Base-by-base conservation (phyloP, 1,140 invertebrate genomes). In the Lepidotrigona ventralis region DNA sequence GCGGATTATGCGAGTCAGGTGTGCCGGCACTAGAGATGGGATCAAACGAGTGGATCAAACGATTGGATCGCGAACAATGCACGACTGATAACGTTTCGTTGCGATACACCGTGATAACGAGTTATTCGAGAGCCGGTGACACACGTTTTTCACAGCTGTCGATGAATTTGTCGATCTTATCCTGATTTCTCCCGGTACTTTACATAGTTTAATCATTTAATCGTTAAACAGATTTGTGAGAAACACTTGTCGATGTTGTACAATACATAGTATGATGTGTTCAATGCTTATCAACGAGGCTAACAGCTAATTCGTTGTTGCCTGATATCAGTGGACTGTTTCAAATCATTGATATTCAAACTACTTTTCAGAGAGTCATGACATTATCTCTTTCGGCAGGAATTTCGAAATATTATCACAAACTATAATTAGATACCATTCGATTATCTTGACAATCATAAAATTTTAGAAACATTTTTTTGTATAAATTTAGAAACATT, bases 1-100 rank as follows among this genome's bases (percentile, higher is more conserved):
- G 56, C 23, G n/a, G 82, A 83, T 83, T 79, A 72, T 79, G 75
- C 81, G 68, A 83, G 76, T 72, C 76, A 77, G 74, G 81, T 82
- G 81, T 78, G 74, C 74, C 73, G n/a, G 19, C 33, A 29, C 54
- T 77, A 76, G 79, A 76, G 79, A 81, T 75, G 79, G 79, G 74
- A 69, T 86, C 81, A 75, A 66, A 19, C 51, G 12, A 26, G 33
- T 26, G 79, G n/a, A n/a, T n/a, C n/a, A n/a, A n/a, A n/a, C n/a
- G n/a, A 74, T 76, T 56, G 56, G 26, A 76, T 85, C 70, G 81
- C 26, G 66, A 64, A 71, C 64, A 81, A 75, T 81, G 46, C 21
- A 21, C 21, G 8, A 11, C 19, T 23, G n/a, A 78, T 26, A 33
- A 51, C 54, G 60, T 9, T 19, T 53, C 29, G 5, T 29, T 23